Evolutionary conservation across 2,888 invertebrate genomes (phyloP), one percentile per base, ranked within the genome.

Genomic region (Gymnoscelis rufifasciata): DNA sequence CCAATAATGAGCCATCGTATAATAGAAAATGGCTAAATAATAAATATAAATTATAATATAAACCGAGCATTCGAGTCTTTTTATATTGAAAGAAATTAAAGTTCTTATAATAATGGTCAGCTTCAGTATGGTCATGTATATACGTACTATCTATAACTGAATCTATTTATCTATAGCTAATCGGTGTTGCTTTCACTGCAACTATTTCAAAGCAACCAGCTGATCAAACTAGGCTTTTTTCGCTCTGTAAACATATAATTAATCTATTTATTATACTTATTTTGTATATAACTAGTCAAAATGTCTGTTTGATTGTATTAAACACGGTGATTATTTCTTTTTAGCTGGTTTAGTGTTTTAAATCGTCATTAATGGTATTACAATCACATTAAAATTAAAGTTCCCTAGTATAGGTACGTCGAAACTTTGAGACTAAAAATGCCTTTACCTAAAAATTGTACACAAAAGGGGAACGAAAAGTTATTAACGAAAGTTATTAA

Each of bases 211-310:
- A 41, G 41, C 36, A 49, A 38, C 12, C 40, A 46, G 45, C 48
- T 31, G 48, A 54, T 51, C 54, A 53, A 51, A 57, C 38, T 43
- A 37, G 48, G 51, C 52, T 54, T 47, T 46, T n/a, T 54, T 59
- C 50, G 55, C 55, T 54, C 48, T 50, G 51, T 47, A 43, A 48
- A 45, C 43, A 45, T 51, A 44, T 44, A 24, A 29, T 36, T 42
- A 42, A 35, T 51, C 35, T 44, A 48, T 51, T 43, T 47, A n/a
- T n/a, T n/a, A 44, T 52, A 48, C 45, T 37, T 50, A 47, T 54
- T 74, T 66, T 76, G 76, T 51, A 50, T 56, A 74, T 66, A 74
- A 78, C 83, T 84, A 83, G 83, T 84, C 83, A 84, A 79, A 68
- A 61, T 71, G 73, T 72, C 75, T 71, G 72, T 74, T 80, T 69